Evolutionary conservation across 1,140 invertebrate species (phyloP), one percentile per base, ranked within the genome.

Genomic region (Cotesia typhae): DNA sequence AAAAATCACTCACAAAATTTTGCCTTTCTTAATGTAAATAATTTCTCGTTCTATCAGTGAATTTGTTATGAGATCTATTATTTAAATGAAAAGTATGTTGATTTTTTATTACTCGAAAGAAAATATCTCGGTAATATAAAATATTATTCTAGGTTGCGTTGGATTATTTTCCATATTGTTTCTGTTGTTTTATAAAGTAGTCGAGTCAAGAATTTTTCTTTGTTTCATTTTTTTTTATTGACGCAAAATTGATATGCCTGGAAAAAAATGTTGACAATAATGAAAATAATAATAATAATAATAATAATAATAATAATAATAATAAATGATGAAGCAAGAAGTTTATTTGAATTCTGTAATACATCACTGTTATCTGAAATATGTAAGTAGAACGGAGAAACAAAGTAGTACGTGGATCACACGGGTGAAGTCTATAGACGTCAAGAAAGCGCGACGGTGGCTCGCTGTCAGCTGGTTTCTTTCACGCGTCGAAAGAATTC

Each of bases 401-500:
- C 37, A 36, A 71, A 74, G 73, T 74, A 72, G 65, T 74, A 41
- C 59, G 66, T 59, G 55, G 65, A 68, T 60, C 65, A 71, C 41
- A 47, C 37, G 53, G 51, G 20, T 20, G 41, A 53, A 69, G 69
- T 66, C 53, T 52, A 67, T 74, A 74, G 65, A 71, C 52, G 69
- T 74, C 73, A 74, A 71, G 73, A 74, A 74, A 74, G 73, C 73
- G 73, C 73, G 66, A 74, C 73, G 65, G 59, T 72, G 10, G n/a
- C 41, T 47, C 7, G 41, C 36, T 67, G 35, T 69, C 67, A 63
- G 36, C 51, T 37, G 53, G 55, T 67, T 59, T 66, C 14, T 71
- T 52, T 67, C 35, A 63, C 67, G 64, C 61, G 53, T 72, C 66
- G 61, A 75, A 71, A 67, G 69, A 52, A 51, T 73, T 59, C 20